phyloP scores from a whole-genome alignment of 2,113 vertebrate genomes.

The Equus quagga region DNA sequence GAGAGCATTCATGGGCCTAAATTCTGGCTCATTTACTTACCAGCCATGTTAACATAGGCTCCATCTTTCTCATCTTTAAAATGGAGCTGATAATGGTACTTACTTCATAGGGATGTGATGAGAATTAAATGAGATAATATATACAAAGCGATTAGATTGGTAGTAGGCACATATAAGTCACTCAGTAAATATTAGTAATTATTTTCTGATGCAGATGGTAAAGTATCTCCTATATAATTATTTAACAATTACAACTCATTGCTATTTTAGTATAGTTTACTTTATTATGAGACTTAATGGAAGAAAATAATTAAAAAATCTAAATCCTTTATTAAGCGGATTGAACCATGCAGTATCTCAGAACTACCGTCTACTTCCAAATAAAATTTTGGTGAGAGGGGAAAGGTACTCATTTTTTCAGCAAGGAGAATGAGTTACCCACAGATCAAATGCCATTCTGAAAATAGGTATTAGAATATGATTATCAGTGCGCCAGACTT shows the following conservation, averaged over 20 bases:
- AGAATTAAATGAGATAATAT: neutral
- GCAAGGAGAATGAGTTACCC: neutral
- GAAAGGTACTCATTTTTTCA: neutral
- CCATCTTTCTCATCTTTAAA: neutral
- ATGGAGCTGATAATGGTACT: neutral
- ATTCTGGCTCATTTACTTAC: neutral
- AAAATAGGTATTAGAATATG: slow-evolving; percentile 6
- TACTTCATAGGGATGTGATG: neutral
- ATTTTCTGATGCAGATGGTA: neutral
- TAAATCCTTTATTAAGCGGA: neutral
- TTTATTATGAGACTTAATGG: neutral
- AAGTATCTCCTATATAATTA: neutral
- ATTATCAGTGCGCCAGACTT: neutral
- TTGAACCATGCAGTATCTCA: neutral
- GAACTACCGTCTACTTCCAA: neutral
- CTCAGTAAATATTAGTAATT: neutral
- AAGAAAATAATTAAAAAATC: neutral
- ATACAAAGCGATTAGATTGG: neutral
- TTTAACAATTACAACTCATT: neutral
- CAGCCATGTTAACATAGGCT: neutral
- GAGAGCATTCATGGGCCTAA: neutral
- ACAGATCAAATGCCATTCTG: neutral
- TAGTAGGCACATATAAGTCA: neutral
- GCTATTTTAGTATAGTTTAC: neutral
- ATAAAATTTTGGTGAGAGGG: neutral